phyloP scores from a whole-genome alignment of 2,797 vertebrate genomes.

The Pelobates cultripes region DNA sequence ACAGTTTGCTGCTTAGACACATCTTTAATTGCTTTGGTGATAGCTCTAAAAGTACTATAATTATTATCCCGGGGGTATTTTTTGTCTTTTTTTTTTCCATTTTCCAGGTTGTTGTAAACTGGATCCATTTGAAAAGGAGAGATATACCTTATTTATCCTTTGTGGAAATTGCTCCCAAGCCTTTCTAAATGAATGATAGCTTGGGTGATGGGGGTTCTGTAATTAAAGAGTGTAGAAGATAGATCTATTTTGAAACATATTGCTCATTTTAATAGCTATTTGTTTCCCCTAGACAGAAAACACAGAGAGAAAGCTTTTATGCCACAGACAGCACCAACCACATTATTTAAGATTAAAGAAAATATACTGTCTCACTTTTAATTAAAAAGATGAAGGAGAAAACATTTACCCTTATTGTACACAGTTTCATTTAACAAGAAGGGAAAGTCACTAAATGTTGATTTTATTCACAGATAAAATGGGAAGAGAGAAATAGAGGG shows the following conservation, averaged over 20 bases:
- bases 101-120: slow-evolving; percentile 21
- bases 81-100: neutral
- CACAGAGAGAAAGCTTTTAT: slow-evolving; percentile 11
- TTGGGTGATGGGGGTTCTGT: slow-evolving; percentile 18
- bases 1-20: slow-evolving; percentile 10
- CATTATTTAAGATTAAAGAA: slow-evolving; percentile 33
- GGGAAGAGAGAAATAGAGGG: too few relatives aligned
- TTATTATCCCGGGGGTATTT: neutral
- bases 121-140: slow-evolving; percentile 17
- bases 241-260: slow-evolving; percentile 40
- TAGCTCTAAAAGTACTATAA: neutral
- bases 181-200: slow-evolving; percentile 31
- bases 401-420: neutral
- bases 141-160: slow-evolving; percentile 16
- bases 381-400: slow-evolving; percentile 15
- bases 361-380: slow-evolving; percentile 28
- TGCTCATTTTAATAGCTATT: slow-evolving; percentile 45
- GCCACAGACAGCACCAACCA: slow-evolving; percentile 14
- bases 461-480: too few relatives aligned
- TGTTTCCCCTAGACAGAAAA: slow-evolving; percentile 34
- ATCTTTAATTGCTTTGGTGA: slow-evolving; percentile 9
- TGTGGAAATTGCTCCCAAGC: slow-evolving; percentile 12
- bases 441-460: too few relatives aligned
- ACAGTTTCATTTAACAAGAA: too few relatives aligned
- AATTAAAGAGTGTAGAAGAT: slow-evolving; percentile 32